phyloP scores from a whole-genome alignment of 2,113 vertebrate species.

The Penelope pileata region DNA sequence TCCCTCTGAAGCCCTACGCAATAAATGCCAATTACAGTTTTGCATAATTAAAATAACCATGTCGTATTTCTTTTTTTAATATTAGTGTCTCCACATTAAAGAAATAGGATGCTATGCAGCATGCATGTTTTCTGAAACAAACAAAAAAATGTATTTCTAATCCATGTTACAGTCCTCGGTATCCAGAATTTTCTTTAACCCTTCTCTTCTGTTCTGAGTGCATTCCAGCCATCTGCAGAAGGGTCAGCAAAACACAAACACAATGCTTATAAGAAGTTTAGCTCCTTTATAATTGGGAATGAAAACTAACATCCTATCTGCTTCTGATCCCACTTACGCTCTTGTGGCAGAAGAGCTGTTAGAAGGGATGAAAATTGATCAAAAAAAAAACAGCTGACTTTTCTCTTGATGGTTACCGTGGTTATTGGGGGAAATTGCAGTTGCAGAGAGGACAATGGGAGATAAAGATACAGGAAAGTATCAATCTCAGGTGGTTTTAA shows the following conservation, averaged over 20 bases:
- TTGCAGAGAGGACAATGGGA: not conserved
- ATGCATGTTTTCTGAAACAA: not conserved
- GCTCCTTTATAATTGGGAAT: conserved; percentile 4
- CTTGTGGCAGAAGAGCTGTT: conserved; percentile 2
- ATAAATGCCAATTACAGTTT: conserved; percentile 61
- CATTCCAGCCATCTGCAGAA: not conserved
- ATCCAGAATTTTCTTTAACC: conserved; percentile 19
- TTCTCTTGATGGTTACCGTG: not conserved
- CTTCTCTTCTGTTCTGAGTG: not conserved
- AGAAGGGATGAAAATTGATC: conserved; percentile 20
- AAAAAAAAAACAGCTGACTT: not conserved
- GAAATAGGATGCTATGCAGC: not conserved
- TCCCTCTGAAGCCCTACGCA: conserved; percentile 30
- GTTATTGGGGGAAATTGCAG: not conserved
- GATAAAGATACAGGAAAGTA: not conserved
- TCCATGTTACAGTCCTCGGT: not conserved
- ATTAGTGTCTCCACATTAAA: conserved; percentile 23
- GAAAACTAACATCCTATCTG: conserved; percentile 12
- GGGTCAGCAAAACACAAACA: conserved; percentile 4
- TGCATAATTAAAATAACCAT: conserved; percentile 61
- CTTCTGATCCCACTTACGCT: not conserved
- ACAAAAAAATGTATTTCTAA: not conserved
- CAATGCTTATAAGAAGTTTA: not conserved
- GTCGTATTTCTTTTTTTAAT: conserved; percentile 38
- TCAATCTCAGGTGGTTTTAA: not conserved